phyloP scores from a whole-genome alignment of 2,797 vertebrate genomes.

The Schizopygopsis malacanthus region DNA sequence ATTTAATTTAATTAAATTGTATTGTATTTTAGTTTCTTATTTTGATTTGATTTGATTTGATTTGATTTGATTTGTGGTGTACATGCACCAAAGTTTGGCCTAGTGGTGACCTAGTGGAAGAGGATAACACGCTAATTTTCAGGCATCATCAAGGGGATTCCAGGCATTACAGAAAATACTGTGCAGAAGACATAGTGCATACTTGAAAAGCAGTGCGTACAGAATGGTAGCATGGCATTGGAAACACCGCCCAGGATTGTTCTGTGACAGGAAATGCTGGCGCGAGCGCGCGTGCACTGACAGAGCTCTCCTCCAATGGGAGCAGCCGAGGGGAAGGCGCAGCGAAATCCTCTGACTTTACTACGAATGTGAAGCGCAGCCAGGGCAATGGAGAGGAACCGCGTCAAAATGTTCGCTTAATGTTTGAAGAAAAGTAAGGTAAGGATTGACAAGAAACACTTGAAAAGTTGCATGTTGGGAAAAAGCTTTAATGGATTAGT shows the following conservation, averaged over 20 bases:
- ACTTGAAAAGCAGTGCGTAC: neutral
- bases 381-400: slow-evolving; percentile 64
- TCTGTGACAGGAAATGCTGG: slow-evolving; percentile 47
- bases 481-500: neutral
- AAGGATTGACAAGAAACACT: slow-evolving; percentile 22
- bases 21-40: too few relatives aligned
- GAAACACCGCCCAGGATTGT: slow-evolving; percentile 13
- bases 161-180: neutral
- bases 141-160: neutral
- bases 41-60: too few relatives aligned
- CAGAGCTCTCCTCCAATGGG: slow-evolving; percentile 60
- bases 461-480: neutral
- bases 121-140: neutral
- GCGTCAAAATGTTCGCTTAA: slow-evolving; percentile 63
- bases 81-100: neutral
- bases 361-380: slow-evolving; percentile 50
- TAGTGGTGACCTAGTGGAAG: neutral
- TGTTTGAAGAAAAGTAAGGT: slow-evolving; percentile 58
- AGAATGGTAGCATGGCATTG: neutral
- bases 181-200: neutral
- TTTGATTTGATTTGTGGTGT: neutral
- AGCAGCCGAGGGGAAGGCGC: slow-evolving; percentile 27
- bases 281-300: slow-evolving; percentile 48
- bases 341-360: slow-evolving; percentile 4
- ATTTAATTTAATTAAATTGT: too few relatives aligned